phyloP scores from a whole-genome alignment of 2,888 invertebrate species.

The Norana najaformis region DNA sequence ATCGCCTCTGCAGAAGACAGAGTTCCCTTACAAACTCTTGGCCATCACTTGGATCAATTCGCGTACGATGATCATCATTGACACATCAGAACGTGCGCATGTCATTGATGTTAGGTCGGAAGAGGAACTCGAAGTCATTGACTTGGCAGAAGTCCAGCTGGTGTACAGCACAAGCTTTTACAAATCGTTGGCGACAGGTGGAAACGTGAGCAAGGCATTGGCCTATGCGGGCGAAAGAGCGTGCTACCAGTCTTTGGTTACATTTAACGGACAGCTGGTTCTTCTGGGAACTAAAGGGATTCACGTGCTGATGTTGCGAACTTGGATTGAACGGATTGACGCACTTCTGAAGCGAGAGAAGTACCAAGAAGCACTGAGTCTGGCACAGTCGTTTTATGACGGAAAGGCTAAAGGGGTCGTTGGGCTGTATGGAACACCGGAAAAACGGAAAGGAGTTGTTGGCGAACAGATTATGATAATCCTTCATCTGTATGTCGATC shows the following conservation, averaged over 20 bases:
- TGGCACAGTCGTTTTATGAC: slow-evolving; percentile 70
- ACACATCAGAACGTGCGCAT: slow-evolving; percentile 82
- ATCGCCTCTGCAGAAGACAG: slow-evolving; percentile 71
- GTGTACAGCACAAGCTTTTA: slow-evolving; percentile 61
- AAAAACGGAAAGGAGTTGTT: slow-evolving; percentile 47
- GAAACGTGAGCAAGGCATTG: slow-evolving; percentile 83
- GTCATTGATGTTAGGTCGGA: slow-evolving; percentile 86
- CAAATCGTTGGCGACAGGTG: slow-evolving; percentile 87
- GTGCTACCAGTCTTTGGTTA: slow-evolving; percentile 75
- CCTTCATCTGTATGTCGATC: slow-evolving; percentile 60
- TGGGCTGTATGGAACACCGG: slow-evolving; percentile 53
- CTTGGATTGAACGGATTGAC: slow-evolving; percentile 65
- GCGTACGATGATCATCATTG: slow-evolving; percentile 80
- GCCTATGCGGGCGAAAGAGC: slow-evolving; percentile 69
- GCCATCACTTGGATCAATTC: slow-evolving; percentile 78
- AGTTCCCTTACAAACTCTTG: slow-evolving; percentile 74
- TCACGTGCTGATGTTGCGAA: slow-evolving; percentile 67
- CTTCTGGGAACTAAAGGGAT: slow-evolving; percentile 72
- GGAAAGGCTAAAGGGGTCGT: slow-evolving; percentile 70
- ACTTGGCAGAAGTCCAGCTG: slow-evolving; percentile 36
- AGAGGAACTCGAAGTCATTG: slow-evolving; percentile 74
- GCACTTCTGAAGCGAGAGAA: slow-evolving; percentile 65
- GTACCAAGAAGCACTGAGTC: slow-evolving; percentile 68
- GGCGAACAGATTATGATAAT: slow-evolving; percentile 55
- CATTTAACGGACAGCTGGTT: slow-evolving; percentile 73